Conservation (phyloP, 2,797 vertebrate genomes). For the Tangara arthus region DNA sequence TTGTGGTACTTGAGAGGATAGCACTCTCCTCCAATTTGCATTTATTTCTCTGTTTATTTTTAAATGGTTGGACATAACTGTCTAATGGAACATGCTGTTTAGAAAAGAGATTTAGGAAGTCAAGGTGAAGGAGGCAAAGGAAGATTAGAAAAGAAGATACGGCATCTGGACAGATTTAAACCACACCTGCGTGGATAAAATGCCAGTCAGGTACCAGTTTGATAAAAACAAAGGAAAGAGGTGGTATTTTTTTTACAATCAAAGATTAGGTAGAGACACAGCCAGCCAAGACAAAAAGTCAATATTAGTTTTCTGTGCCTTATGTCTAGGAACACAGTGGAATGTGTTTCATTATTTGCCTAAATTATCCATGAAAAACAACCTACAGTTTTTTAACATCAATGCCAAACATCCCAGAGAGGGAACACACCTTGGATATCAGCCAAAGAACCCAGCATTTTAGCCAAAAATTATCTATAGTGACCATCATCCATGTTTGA, state of each 20-base stretch:
- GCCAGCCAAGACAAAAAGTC: background rate
- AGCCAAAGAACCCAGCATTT: background rate
- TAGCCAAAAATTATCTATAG: background rate
- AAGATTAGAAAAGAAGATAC: background rate
- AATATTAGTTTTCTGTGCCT: background rate
- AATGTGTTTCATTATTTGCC: conserved; percentile 30
- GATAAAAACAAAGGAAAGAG: background rate
- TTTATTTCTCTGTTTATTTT: background rate
- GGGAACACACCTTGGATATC: background rate
- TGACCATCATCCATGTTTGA: background rate
- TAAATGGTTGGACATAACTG: background rate
- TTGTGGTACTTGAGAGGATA: background rate
- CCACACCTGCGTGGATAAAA: background rate
- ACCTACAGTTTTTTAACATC: background rate
- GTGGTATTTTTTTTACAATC: background rate
- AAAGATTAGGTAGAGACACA: background rate
- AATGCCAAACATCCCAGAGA: background rate
- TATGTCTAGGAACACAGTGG: background rate
- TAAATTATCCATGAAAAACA: background rate
- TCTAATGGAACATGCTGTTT: background rate
- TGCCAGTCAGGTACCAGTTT: background rate
- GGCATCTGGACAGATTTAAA: background rate
- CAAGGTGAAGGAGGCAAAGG: background rate
- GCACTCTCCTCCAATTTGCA: background rate
- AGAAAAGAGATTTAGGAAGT: background rate